Base-by-base conservation (phyloP, 2,888 invertebrate species). In the Hypena proboscidalis region DNA sequence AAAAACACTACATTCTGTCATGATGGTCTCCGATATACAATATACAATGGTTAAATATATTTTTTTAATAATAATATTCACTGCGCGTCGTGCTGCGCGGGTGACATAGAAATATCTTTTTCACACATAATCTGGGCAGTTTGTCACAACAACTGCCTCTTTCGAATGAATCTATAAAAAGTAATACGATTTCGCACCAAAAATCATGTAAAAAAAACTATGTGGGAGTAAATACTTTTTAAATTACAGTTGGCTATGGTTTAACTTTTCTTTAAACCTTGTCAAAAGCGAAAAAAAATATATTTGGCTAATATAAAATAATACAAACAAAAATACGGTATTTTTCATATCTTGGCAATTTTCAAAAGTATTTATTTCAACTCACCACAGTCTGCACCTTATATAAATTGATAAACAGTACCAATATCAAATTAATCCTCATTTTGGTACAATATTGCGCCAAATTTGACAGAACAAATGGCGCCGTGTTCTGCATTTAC, bases 21-120 rank as follows among this genome's bases (percentile, higher is more conserved):
- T 38, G 20, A 0, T 8, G 56, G 69, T 72, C 80, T 77, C 90
- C 85, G 87, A 83, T 88, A 86, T 89, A 85, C 80, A 80, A 79
- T 80, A 86, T 83, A 84, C 87, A 89, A 67, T 53, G 67, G 67
- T 67, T 67, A 55, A 64, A 65, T 59, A 60, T 64, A 67, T 67
- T 65, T 63, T 65, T 60, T 45, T 54, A 64, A 57, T 67, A 65
- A 64, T 64, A 53, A 29, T 20, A 35, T 25, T 15, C 32, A 27
- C 47, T 35, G 13, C 23, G 59, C 59, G 66, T 51, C 42, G 49
- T 53, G 67, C 30, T 48, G 57, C 65, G 65, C 34, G 55, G 50
- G 15, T 34, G 25, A 58, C 62, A 32, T 40, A 45, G 31, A 19
- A 6, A 14, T 23, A 36, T 48, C 55, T 53, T 54, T 37, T 48